A percentile compares a stretch with the other conserved stretches of the same genome.
Evolutionary conservation across 1,140 invertebrate species (phyloP).

Genomic region (Mamestra configurata): DNA sequence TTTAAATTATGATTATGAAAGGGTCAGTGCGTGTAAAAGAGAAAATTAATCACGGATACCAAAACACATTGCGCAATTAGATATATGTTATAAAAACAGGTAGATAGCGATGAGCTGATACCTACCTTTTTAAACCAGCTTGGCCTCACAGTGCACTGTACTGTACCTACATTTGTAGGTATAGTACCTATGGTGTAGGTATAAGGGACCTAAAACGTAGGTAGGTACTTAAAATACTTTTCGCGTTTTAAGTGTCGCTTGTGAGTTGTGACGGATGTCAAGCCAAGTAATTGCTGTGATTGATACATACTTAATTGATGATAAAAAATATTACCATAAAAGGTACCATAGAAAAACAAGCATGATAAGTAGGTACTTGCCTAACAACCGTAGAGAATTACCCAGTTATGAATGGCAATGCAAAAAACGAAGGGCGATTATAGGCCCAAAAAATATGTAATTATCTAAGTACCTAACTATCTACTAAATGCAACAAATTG

Average conservation of each 20-base stretch:
- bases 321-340: constrained; percentile 36
- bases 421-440: constrained; percentile 1
- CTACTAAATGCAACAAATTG: not conserved
- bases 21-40: not conserved
- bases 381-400: constrained; percentile 38
- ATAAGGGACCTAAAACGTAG: too few relatives aligned
- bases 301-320: not conserved
- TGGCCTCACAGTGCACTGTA: not conserved
- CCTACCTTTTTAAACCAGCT: not conserved
- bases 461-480: not conserved
- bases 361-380: too few relatives aligned
- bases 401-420: constrained; percentile 7
- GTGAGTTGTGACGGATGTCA: not conserved
- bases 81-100: not conserved
- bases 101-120: not conserved
- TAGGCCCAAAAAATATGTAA: not conserved
- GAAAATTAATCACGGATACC: not conserved
- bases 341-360: constrained; percentile 7
- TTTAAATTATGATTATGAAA: constrained; percentile 21
- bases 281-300: constrained; percentile 8
- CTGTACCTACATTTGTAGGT: too few relatives aligned
- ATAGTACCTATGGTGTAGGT: too few relatives aligned
- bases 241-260: too few relatives aligned
- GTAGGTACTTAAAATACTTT: not conserved
- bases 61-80: constrained; percentile 22